Evolutionary conservation across 2,113 vertebrate species (phyloP), one percentile per base, ranked within the genome.

Genomic region (Cyrtonyx montezumae): DNA sequence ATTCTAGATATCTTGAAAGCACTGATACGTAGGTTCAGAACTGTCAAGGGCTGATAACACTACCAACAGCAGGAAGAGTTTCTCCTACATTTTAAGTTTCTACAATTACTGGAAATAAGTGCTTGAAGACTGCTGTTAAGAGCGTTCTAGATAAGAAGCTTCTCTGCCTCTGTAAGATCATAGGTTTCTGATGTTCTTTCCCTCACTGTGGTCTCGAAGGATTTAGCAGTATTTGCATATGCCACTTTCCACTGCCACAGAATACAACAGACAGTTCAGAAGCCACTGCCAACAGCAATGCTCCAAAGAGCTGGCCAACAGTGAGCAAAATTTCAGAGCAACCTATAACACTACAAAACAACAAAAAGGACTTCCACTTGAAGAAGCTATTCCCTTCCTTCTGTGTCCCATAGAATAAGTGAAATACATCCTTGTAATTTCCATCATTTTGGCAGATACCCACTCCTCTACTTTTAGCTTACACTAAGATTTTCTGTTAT

Each of bases 311-410:
- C 13, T 25, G 48, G n/a, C 37, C 37, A 25, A 43, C 48, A 80
- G 87, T 3, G 23, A 91, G 76, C 36, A 84, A n/a, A 56, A 78
- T 19, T 23, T 53, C 83, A 94, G 69, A 81, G 7, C 87, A 93
- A 61, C 42, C 43, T 58, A 8, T 69, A 70, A 71, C 40, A 70
- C 56, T 3, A 30, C 20, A 86, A 53, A 79, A 79, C 55, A 77
- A 85, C 9, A 53, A 55, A 88, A 91, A 91, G 3, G 10, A 79
- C 26, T 73, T 26, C 20, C 10, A 14, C 32, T 62, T 78, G 45
- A 88, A 85, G 91, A 81, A 65, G 16, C 36, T 22, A 36, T 13
- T 67, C 53, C 28, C 11, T 75, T 87, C 25, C n/a, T 85, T 75
- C 79, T 53, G 45, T 15, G 70, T 45, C 18, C n/a, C 51, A 67